These are phyloP conservation scores for Centropus bengalensis DNA, from an alignment of 2,113 vertebrate species.

Conservation along the genomic window DNA sequence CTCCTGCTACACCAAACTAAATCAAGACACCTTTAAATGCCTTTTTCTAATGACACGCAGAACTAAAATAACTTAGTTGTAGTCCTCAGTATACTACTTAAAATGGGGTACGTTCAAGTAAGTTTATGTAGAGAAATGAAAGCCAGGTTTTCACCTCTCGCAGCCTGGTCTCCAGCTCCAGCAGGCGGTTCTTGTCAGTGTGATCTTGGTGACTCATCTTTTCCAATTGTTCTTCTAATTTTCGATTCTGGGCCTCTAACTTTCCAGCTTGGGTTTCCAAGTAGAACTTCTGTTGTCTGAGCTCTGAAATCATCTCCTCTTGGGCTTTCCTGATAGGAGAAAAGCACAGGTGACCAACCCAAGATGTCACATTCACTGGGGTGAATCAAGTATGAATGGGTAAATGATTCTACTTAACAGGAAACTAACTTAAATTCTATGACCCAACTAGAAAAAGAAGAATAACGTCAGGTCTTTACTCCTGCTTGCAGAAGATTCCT, in stretches of 20 bases:
- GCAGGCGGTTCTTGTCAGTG: conserved; percentile 88
- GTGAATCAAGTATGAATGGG: neutral
- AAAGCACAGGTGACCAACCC: conserved; percentile 20
- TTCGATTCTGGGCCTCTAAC: conserved; percentile 95
- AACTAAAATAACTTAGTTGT: neutral
- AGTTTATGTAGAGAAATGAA: neutral
- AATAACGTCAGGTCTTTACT: neutral
- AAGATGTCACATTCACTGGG: neutral
- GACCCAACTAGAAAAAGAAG: neutral
- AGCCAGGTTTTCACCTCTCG: conserved; percentile 85
- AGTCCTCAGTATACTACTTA: neutral
- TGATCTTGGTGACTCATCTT: conserved; percentile 97
- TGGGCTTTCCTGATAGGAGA: conserved; percentile 92
- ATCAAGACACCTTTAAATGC: neutral
- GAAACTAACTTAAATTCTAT: neutral
- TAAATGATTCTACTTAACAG: too few species aligned
- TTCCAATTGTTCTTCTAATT: conserved; percentile 96
- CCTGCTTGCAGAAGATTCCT: neutral
- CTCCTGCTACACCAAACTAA: neutral
- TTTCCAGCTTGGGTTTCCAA: conserved; percentile 98
- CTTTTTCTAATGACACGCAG: neutral
- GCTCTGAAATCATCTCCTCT: conserved; percentile 99
- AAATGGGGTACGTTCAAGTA: neutral
- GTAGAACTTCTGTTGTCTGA: conserved; percentile 99
- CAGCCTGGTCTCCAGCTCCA: conserved; percentile 91